A percentile compares a stretch with the other conserved stretches of the same genome.
Conservation (phyloP, 2,888 invertebrate genomes). For the Hirudinaria manillensis region DNA sequence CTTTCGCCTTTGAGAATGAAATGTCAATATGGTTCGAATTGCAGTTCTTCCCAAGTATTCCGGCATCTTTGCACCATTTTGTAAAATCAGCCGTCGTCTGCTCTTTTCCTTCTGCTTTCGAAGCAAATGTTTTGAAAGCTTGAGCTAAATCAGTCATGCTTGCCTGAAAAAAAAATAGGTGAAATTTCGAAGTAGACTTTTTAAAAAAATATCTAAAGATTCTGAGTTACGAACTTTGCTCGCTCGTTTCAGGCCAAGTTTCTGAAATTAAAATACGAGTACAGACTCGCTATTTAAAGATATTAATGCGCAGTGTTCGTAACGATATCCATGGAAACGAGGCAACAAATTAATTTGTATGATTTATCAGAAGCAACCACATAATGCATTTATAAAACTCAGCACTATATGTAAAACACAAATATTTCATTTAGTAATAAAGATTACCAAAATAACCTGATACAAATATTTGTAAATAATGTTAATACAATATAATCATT, state of each 20-base stretch:
- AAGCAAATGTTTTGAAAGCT: conserved; percentile 33
- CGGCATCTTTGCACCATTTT: conserved; percentile 38
- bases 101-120: conserved; percentile 33
- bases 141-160: conserved; percentile 18
- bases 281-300: too few relatives aligned
- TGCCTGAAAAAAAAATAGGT: not conserved
- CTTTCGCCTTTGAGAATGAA: conserved; percentile 38
- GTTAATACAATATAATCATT: too few relatives aligned
- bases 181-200: not conserved
- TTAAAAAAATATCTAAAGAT: too few relatives aligned
- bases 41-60: conserved; percentile 37
- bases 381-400: too few relatives aligned
- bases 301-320: too few relatives aligned
- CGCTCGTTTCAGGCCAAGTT: too few relatives aligned
- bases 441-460: not conserved
- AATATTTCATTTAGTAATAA: not conserved
- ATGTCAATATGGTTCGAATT: conserved; percentile 40
- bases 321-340: not conserved
- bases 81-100: conserved; percentile 37
- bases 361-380: too few relatives aligned
- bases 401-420: not conserved
- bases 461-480: not conserved
- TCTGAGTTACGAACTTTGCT: too few relatives aligned
- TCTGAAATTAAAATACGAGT: too few relatives aligned
- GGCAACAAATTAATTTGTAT: not conserved